Evolutionary conservation across 1,140 invertebrate genomes (phyloP).

Genomic region (Oryzaephilus surinamensis): DNA sequence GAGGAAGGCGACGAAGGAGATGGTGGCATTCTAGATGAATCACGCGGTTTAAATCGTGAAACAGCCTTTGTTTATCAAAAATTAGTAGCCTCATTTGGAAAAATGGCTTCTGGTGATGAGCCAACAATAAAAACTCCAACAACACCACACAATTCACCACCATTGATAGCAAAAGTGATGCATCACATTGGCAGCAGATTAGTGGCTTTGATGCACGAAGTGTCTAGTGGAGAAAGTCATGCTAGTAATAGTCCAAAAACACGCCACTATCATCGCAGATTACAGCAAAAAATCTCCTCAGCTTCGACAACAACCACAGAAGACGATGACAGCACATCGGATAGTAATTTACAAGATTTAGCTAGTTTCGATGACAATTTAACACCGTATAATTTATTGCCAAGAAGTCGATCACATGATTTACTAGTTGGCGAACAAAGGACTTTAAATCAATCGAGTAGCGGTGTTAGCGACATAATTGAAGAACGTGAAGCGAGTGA

Average conservation of each 20-base stretch:
- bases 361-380: conserved; percentile 24
- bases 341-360: conserved; percentile 35
- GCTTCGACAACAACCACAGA: conserved; percentile 64
- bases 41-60: conserved; percentile 50
- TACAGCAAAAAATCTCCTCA: conserved; percentile 47
- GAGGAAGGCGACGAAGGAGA: conserved; percentile 47
- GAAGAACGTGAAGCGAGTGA: conserved; percentile 73
- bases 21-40: conserved; percentile 42
- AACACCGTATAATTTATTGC: conserved; percentile 37
- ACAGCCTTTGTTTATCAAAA: conserved; percentile 76
- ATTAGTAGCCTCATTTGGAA: conserved; percentile 66
- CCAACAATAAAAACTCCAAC: conserved; percentile 34
- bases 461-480: conserved; percentile 41
- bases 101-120: conserved; percentile 48
- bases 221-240: conserved; percentile 58
- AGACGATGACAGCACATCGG: conserved; percentile 62
- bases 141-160: conserved; percentile 63
- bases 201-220: conserved; percentile 86
- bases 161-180: conserved; percentile 84
- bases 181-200: conserved; percentile 82
- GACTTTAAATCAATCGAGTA: conserved; percentile 36
- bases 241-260: conserved; percentile 39
- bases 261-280: conserved; percentile 42
- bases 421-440: conserved; percentile 48
- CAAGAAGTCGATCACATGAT: conserved; percentile 68